These are phyloP conservation scores for Discoglossus pictus DNA, from an alignment of 2,797 vertebrate genomes.

Conservation along the genomic window DNA sequence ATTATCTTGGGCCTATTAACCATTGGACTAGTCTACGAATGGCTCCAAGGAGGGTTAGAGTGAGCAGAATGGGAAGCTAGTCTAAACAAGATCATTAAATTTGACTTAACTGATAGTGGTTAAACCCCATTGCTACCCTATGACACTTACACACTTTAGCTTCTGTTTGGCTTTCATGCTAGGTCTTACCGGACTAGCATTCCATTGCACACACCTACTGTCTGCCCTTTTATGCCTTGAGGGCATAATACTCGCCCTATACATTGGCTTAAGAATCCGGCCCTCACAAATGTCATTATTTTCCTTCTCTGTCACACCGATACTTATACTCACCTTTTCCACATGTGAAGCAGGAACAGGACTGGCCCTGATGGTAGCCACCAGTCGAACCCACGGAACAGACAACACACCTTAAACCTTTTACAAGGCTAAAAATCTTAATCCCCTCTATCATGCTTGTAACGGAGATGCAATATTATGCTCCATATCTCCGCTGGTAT, in stretches of 20 bases:
- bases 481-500: no score
- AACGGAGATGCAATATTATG: no score
- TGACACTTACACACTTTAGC: slow-evolving; percentile 34
- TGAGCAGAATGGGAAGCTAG: slow-evolving; percentile 60
- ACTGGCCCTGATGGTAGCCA: slow-evolving; percentile 39
- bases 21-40: no score
- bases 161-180: slow-evolving; percentile 41
- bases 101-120: slow-evolving; percentile 58
- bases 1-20: no score
- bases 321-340: slow-evolving; percentile 50
- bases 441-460: slow-evolving; percentile 27
- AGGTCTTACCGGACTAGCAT: slow-evolving; percentile 42
- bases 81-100: slow-evolving; percentile 62
- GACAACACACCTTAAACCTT: slow-evolving; percentile 48
- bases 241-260: slow-evolving; percentile 53
- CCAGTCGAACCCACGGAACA: slow-evolving; percentile 37
- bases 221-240: slow-evolving; percentile 53
- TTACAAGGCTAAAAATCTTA: slow-evolving; percentile 63
- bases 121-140: slow-evolving; percentile 30
- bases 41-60: no score
- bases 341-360: slow-evolving; percentile 58
- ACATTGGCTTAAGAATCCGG: slow-evolving; percentile 27
- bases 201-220: slow-evolving; percentile 47
- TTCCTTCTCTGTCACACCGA: rapidly evolving
- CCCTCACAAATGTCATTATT: rapidly evolving